A percentile compares a stretch with the other conserved stretches of the same genome.
Conservation (phyloP, 37 sponge, comb jelly and placozoan genomes). For the Theonella swinhoei region DNA sequence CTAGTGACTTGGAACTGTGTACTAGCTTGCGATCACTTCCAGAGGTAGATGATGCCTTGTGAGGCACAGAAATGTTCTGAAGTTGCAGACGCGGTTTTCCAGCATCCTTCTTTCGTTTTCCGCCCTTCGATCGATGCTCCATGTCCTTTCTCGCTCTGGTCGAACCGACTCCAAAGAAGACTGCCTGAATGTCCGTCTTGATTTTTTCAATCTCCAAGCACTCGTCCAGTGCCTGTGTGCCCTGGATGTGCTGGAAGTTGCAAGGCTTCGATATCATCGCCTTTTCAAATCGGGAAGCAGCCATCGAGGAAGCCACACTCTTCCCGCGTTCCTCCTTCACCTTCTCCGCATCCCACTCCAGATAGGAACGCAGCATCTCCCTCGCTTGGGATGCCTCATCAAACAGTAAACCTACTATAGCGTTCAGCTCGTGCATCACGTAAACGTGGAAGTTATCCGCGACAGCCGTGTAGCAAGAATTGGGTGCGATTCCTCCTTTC, state of each 20-base stretch:
- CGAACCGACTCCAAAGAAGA: slow-evolving; percentile 35
- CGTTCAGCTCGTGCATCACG: slow-evolving; percentile 50
- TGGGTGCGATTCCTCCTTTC: slow-evolving; percentile 47
- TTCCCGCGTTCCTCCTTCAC: slow-evolving; percentile 46
- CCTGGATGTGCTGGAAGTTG: slow-evolving; percentile 84
- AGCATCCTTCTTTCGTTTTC: slow-evolving; percentile 44
- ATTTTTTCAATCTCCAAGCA: slow-evolving; percentile 75
- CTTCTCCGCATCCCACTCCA: slow-evolving; percentile 63
- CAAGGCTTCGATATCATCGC: slow-evolving; percentile 83
- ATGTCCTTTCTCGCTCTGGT: neutral
- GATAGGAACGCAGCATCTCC: slow-evolving; percentile 44
- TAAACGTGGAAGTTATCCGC: slow-evolving; percentile 78
- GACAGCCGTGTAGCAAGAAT: slow-evolving; percentile 66
- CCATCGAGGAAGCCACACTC: neutral
- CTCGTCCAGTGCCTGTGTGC: slow-evolving; percentile 76
- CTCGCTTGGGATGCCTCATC: slow-evolving; percentile 27
- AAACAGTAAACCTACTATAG: slow-evolving; percentile 63
- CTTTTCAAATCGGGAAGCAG: slow-evolving; percentile 34
- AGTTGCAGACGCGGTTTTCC: slow-evolving; percentile 22
- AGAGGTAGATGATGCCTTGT: neutral
- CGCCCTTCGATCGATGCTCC: neutral
- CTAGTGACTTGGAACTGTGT: neutral
- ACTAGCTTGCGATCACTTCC: neutral
- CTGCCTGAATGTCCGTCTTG: slow-evolving; percentile 50
- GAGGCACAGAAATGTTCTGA: slow-evolving; percentile 39